Conservation (phyloP, 2,888 invertebrate species). For the Polyommatus iphigenia region DNA sequence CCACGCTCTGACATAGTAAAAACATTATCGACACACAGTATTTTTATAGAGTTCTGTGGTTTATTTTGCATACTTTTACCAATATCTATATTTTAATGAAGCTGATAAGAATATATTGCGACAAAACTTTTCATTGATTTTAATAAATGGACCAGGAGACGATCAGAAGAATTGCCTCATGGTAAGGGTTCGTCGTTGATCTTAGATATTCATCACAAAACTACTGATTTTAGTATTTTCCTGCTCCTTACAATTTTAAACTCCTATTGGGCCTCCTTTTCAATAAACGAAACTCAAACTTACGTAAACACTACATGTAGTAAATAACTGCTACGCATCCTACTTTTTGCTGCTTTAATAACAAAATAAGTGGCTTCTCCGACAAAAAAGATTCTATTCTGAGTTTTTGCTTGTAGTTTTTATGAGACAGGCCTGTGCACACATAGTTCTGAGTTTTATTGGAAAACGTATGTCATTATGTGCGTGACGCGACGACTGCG, state of each 20-base stretch:
- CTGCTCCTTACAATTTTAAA: background rate
- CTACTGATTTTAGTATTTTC: no score
- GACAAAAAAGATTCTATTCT: background rate
- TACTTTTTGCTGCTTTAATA: background rate
- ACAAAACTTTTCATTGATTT: no score
- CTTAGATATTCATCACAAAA: no score
- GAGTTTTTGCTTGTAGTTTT: constrained; percentile 8
- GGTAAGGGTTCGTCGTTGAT: no score
- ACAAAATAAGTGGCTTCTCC: background rate
- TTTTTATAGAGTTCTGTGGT: no score
- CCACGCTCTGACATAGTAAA: no score
- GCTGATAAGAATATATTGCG: no score
- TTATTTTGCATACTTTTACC: no score
- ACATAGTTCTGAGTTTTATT: constrained; percentile 22
- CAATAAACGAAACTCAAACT: background rate
- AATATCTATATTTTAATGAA: no score
- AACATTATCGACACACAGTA: no score
- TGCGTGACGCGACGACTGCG: constrained; percentile 20
- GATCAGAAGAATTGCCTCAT: no score
- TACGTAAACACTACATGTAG: background rate
- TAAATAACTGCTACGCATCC: background rate
- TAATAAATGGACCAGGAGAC: no score
- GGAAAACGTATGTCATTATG: constrained; percentile 29
- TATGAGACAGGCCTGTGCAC: background rate
- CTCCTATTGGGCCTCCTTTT: background rate